A percentile compares a stretch with the other conserved stretches of the same genome.
These are phyloP conservation scores for Xenopus tropicalis DNA, from an alignment of 2,113 vertebrate genomes.

Conservation along the genomic window UCB_Xtro_10.0 CM004443.2:117842501-117843000, in stretches of 20 bases:
- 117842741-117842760: conserved; percentile 32
- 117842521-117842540: not conserved
- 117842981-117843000: not conserved
- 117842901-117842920: conserved; percentile 9
- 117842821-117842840: conserved; percentile 31
- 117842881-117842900: conserved; percentile 18
- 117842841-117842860: conserved; percentile 21
- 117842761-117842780: conserved; percentile 33
- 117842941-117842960: not conserved
- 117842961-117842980: not conserved
- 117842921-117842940: not conserved
- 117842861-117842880: not conserved
- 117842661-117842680: conserved; percentile 25
- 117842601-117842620: conserved; percentile 23
- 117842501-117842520: conserved; percentile 17
- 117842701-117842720: conserved; percentile 46
- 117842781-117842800: conserved; percentile 41
- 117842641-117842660: conserved; percentile 21
- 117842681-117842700: conserved; percentile 40
- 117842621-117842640: not conserved
- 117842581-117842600: not conserved
- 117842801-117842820: conserved; percentile 32
- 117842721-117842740: conserved; percentile 46
- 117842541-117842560: not conserved
- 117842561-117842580: not conserved